A percentile compares a stretch with the other conserved stretches of the same genome.
These are phyloP conservation scores for Gymnoscelis rufifasciata DNA, from an alignment of 2,888 invertebrate species.

Conservation along the genomic window DNA sequence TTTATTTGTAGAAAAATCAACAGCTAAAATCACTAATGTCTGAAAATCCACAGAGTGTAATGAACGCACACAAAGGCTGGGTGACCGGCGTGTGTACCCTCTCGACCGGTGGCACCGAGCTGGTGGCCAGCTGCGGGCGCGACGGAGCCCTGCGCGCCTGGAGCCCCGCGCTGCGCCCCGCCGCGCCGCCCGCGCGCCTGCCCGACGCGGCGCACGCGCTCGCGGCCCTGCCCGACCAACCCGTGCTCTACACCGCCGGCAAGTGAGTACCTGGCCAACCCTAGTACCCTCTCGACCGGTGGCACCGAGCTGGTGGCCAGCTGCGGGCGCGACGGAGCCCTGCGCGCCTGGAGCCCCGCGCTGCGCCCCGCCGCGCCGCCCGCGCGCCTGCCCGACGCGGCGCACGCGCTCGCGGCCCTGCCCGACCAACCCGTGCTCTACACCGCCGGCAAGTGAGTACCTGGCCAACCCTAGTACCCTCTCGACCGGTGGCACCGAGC, in stretches of 20 bases:
- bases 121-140: slow-evolving; percentile 86
- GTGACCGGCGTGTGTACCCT: slow-evolving; percentile 83
- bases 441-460: slow-evolving; percentile 90
- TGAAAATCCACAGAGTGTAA: slow-evolving; percentile 80
- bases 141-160: slow-evolving; percentile 88
- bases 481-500: no score
- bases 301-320: no score
- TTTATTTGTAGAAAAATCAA: no score
- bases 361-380: slow-evolving; percentile 74
- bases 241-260: background rate
- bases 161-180: slow-evolving; percentile 82
- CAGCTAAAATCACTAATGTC: no score
- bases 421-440: slow-evolving; percentile 71
- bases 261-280: background rate
- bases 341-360: slow-evolving; percentile 87
- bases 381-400: slow-evolving; percentile 72
- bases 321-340: slow-evolving; percentile 84
- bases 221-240: background rate
- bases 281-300: background rate
- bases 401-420: slow-evolving; percentile 80
- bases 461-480: no score
- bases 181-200: slow-evolving; percentile 58
- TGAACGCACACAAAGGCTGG: slow-evolving; percentile 93
- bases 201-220: slow-evolving; percentile 80
- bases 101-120: slow-evolving; percentile 32